phyloP scores from a whole-genome alignment of 2,888 invertebrate species.

The Epicampocera succincta region DNA sequence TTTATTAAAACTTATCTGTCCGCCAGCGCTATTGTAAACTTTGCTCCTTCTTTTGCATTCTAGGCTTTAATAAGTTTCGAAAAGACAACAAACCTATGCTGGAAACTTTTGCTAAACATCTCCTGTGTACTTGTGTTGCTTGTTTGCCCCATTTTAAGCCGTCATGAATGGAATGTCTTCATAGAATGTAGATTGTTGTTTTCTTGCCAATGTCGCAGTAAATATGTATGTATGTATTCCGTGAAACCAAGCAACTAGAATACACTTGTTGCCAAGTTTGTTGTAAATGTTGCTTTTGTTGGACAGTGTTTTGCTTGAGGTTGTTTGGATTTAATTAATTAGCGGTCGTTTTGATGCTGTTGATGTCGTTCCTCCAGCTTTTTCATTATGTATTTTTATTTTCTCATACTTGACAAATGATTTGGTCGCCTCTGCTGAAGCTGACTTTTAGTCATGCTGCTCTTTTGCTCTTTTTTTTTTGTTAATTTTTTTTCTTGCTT shows the following conservation, averaged over 20 bases:
- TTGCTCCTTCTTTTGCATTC: background rate
- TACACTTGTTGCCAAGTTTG: background rate
- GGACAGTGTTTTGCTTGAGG: slow-evolving; percentile 42
- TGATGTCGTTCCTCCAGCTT: background rate
- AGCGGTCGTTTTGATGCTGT: slow-evolving; percentile 43
- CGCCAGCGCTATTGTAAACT: background rate
- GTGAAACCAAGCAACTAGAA: background rate
- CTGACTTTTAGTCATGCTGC: slow-evolving; percentile 11
- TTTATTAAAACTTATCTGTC: no score
- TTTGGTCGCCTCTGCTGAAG: slow-evolving; percentile 37
- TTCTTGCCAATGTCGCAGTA: background rate
- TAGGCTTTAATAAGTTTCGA: background rate
- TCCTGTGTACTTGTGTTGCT: slow-evolving; percentile 1
- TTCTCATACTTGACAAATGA: slow-evolving; percentile 60
- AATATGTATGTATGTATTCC: no score
- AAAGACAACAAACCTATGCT: no score
- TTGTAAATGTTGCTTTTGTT: slow-evolving; percentile 5
- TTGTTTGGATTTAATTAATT: slow-evolving; percentile 67
- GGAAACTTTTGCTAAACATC: background rate
- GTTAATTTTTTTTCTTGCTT: no score
- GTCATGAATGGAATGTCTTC: slow-evolving; percentile 27
- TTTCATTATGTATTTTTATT: slow-evolving; percentile 11
- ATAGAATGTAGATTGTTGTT: slow-evolving; percentile 17
- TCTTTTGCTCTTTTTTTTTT: background rate
- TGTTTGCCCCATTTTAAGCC: background rate